phyloP scores from a whole-genome alignment of 2,888 invertebrate species.

The Patella ulyssiponensis region DNA sequence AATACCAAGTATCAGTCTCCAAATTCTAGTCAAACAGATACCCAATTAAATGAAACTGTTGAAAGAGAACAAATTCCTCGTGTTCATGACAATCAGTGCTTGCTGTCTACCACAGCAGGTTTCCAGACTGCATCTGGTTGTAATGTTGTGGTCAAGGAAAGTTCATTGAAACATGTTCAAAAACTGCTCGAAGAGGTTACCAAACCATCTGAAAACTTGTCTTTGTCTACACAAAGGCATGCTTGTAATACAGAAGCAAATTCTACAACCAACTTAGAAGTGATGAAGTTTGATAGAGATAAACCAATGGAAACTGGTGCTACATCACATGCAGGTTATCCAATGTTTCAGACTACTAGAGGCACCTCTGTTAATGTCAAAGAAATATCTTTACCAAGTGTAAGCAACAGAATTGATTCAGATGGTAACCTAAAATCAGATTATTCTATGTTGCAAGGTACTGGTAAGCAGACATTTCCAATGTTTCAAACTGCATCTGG shows the following conservation, averaged over 20 bases:
- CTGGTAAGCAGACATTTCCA: constrained; percentile 22
- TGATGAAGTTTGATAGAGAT: too few species aligned
- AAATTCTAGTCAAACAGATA: too few species aligned
- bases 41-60: too few species aligned
- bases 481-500: constrained; percentile 33
- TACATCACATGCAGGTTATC: not conserved
- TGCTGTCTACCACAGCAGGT: not conserved
- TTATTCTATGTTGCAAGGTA: not conserved
- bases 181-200: not conserved
- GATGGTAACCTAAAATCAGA: not conserved
- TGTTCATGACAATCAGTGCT: too few species aligned
- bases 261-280: too few species aligned
- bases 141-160: constrained; percentile 29
- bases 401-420: not conserved
- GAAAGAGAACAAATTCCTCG: too few species aligned
- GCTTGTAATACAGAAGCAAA: too few species aligned
- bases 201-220: not conserved
- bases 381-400: not conserved
- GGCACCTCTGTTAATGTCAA: not conserved
- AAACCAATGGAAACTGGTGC: too few species aligned
- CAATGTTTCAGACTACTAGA: not conserved
- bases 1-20: not conserved
- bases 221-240: not conserved
- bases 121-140: constrained; percentile 37
- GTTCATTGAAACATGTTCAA: constrained; percentile 23